phyloP scores from a whole-genome alignment of 2,888 invertebrate species.

The Caenorhabditis sp. region DNA sequence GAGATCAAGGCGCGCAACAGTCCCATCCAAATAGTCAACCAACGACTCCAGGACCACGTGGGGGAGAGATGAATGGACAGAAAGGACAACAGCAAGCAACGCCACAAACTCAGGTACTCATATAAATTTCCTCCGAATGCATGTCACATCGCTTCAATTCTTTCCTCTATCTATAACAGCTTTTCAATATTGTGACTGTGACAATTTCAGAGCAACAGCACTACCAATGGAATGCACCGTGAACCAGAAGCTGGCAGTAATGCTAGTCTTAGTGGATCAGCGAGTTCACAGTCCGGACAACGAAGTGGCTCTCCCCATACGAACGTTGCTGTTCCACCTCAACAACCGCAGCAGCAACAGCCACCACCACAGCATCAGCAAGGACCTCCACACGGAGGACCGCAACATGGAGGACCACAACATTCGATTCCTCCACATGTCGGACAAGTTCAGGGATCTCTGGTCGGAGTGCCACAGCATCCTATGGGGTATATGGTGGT shows the following conservation, averaged over 20 bases:
- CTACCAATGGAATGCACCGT: constrained; percentile 36
- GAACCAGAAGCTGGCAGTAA: constrained; percentile 54
- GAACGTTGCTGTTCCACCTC: neutral
- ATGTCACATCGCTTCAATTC: constrained; percentile 1
- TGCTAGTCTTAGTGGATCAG: constrained; percentile 55
- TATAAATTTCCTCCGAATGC: neutral
- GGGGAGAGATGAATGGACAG: constrained; percentile 39
- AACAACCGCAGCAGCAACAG: constrained; percentile 31
- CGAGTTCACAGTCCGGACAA: constrained; percentile 58
- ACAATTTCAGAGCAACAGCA: constrained; percentile 53
- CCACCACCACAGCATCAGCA: constrained; percentile 33
- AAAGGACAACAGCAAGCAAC: constrained; percentile 10
- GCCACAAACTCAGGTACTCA: constrained; percentile 37
- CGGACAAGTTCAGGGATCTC: neutral
- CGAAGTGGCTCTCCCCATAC: constrained; percentile 56
- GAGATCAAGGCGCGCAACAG: constrained; percentile 37
- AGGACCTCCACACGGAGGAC: constrained; percentile 7
- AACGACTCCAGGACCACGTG: constrained; percentile 67
- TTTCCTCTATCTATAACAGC: constrained; percentile 6
- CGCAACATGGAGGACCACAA: neutral
- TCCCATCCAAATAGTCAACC: constrained; percentile 69
- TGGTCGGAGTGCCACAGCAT: constrained; percentile 12
- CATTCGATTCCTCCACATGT: constrained; percentile 1
- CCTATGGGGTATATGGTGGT: constrained; percentile 12
- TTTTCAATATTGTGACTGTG: constrained; percentile 39